Conservation (phyloP, 2,888 invertebrate genomes). For the Alcis repandata region DNA sequence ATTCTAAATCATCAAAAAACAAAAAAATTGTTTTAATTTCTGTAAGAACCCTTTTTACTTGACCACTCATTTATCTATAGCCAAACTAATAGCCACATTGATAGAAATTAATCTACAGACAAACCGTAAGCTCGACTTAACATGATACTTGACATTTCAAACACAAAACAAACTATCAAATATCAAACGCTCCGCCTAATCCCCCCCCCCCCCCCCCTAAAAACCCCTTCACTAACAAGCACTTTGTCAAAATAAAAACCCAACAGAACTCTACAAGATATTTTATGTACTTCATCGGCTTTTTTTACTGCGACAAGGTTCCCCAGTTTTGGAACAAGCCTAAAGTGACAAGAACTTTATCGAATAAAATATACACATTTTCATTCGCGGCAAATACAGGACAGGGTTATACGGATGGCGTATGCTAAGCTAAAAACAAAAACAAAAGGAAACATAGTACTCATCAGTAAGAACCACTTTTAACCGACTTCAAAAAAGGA, state of each 20-base stretch:
- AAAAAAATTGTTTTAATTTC: too few relatives aligned
- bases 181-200: conserved; percentile 41
- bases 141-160: conserved; percentile 15
- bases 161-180: conserved; percentile 36
- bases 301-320: conserved; percentile 5
- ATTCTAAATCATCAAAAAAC: too few relatives aligned
- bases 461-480: too few relatives aligned
- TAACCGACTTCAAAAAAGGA: too few relatives aligned
- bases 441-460: too few relatives aligned
- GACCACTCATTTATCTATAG: too few relatives aligned
- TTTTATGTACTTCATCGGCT: neutral
- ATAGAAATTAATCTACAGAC: too few relatives aligned
- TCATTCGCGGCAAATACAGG: neutral
- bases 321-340: neutral
- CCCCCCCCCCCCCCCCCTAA: conserved; percentile 32
- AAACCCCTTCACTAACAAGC: conserved; percentile 1
- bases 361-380: neutral
- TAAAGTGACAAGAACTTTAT: neutral
- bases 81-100: too few relatives aligned
- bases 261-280: neutral
- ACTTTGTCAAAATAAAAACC: conserved; percentile 18
- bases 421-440: too few relatives aligned
- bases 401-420: too few relatives aligned
- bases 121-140: neutral
- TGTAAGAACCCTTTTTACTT: too few relatives aligned